Percentiles rank a stretch among this genome's conserved stretches.
Evolutionary conservation across 1,140 invertebrate species (phyloP).

Genomic region (Bombus turneri): DNA sequence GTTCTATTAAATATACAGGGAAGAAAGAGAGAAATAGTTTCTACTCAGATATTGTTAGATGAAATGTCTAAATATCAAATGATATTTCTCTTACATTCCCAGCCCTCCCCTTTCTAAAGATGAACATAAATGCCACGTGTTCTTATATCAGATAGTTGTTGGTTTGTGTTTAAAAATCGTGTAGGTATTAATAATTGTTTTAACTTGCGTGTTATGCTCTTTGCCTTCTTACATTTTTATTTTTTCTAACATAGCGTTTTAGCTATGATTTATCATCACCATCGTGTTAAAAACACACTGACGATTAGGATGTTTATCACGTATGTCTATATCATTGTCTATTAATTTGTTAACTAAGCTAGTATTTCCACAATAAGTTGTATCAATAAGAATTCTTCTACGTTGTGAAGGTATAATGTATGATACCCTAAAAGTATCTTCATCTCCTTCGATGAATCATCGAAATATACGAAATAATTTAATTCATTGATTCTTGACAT

Average conservation of each 20-base stretch:
- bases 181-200: slow-evolving; percentile 42
- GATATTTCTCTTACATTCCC: not conserved
- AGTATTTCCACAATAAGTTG: slow-evolving; percentile 12
- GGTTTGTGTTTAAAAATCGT: slow-evolving; percentile 1
- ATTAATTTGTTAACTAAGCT: slow-evolving; percentile 22
- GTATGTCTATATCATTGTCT: not conserved
- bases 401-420: slow-evolving; percentile 1
- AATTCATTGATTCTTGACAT: slow-evolving; percentile 16
- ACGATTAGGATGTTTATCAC: not conserved
- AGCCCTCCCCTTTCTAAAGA: not conserved
- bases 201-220: slow-evolving; percentile 46
- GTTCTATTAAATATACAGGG: slow-evolving; percentile 13
- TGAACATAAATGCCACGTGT: slow-evolving; percentile 35
- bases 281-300: slow-evolving; percentile 2
- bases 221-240: slow-evolving; percentile 2
- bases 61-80: slow-evolving; percentile 1
- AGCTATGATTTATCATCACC: slow-evolving; percentile 3
- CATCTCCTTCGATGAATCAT: not conserved
- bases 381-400: slow-evolving; percentile 28
- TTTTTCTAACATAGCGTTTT: slow-evolving; percentile 2
- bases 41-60: slow-evolving; percentile 11
- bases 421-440: not conserved
- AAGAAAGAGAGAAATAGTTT: slow-evolving; percentile 1
- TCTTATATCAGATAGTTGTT: slow-evolving; percentile 40
- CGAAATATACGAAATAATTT: slow-evolving; percentile 19